Evolutionary conservation across 2,888 invertebrate genomes (phyloP), one percentile per base, ranked within the genome.

Genomic region (Ichneumoninae sp.): DNA sequence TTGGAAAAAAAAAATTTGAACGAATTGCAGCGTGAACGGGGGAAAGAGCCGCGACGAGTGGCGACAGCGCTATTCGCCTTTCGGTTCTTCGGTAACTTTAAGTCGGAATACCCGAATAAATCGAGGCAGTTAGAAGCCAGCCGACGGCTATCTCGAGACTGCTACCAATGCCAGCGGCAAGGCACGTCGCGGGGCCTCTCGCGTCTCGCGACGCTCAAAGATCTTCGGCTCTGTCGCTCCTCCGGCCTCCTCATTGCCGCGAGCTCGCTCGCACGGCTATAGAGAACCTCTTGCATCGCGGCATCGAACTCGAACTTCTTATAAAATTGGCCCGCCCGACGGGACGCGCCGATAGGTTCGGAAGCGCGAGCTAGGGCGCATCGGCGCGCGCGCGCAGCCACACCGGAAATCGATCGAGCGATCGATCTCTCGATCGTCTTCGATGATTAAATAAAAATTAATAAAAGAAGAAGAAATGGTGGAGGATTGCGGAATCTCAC

Each of bases 71-170:
- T 66, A 26, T 44, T 44, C 47, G 54, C 33, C 75, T 82, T 85
- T 81, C 82, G 82, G 86, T 74, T 88, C 86, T 90, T 88, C 90
- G 88, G 89, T 90, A 89, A 91, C 89, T 91, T 92, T 87, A 89
- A 75, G 89, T 88, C 91, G 89, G 89, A 89, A 91, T 90, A 90
- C 89, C 90, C 92, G 92, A 93, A 92, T 92, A 92, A 92, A 93
- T 93, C 89, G 93, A 92, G 92, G 90, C 89, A 89, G 91, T 91
- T 89, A 92, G 92, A 91, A 92, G 92, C 93, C 92, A 92, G 92
- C 90, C 93, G 93, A 91, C 93, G 93, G 93, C 93, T 93, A 93
- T 93, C 93, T 92, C 93, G 93, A 93, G 93, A 93, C 93, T 93
- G 93, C 90, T 92, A 91, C 92, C 92, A 93, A 91, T 92, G 93